Percentiles rank a stretch among this genome's conserved stretches.
Conservation (phyloP, 2,797 vertebrate species). For the Aplochiton taeniatus region DNA sequence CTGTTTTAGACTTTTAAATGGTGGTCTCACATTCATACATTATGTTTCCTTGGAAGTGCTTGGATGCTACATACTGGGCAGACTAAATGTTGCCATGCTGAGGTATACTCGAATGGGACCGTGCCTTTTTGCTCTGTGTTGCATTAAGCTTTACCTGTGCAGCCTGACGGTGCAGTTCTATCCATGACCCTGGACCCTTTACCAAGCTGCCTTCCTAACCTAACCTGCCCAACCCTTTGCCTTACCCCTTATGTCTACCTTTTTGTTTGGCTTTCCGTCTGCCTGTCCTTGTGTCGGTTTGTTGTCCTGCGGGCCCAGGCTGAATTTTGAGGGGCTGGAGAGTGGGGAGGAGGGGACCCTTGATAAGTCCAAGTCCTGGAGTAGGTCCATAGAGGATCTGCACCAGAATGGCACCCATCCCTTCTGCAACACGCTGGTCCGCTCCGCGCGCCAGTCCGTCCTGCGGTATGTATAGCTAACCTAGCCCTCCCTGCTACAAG, state of each 20-base stretch:
- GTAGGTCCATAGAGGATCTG: constrained; percentile 98
- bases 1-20: constrained; percentile 30
- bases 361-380: constrained; percentile 94
- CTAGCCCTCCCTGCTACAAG: constrained; percentile 61
- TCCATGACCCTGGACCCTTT: constrained; percentile 58
- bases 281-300: constrained; percentile 38
- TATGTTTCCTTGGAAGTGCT: constrained; percentile 46
- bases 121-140: constrained; percentile 27
- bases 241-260: constrained; percentile 10
- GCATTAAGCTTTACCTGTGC: constrained; percentile 62
- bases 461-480: constrained; percentile 90
- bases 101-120: constrained; percentile 36
- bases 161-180: constrained; percentile 53
- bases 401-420: constrained; percentile 85
- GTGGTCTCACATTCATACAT: constrained; percentile 29
- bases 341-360: constrained; percentile 88
- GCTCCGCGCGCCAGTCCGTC: constrained; percentile 92
- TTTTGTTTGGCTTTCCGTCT: constrained; percentile 51
- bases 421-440: constrained; percentile 93
- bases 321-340: constrained; percentile 96
- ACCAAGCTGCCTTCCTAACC: constrained; percentile 60
- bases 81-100: constrained; percentile 36
- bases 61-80: constrained; percentile 54
- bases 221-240: constrained; percentile 48
- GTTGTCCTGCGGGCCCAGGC: constrained; percentile 78